phyloP scores from a whole-genome alignment of 1,140 invertebrate species.

The Mactra quadrangularis region DNA sequence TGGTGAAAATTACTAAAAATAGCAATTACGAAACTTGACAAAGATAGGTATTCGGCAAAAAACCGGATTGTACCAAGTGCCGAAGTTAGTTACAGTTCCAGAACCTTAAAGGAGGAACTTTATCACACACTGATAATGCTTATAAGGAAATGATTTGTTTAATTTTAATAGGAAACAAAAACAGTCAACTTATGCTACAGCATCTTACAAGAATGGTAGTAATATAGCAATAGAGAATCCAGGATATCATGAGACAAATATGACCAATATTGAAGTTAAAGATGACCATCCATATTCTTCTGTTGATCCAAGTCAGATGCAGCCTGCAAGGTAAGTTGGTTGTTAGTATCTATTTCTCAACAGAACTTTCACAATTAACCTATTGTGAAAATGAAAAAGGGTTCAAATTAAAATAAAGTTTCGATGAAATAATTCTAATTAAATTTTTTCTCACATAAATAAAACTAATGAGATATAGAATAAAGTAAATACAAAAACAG shows the following conservation, averaged over 20 bases:
- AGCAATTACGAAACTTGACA: too few relatives aligned
- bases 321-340: conserved; percentile 15
- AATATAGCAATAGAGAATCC: conserved; percentile 33
- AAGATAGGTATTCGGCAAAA: too few relatives aligned
- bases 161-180: neutral
- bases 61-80: too few relatives aligned
- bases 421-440: neutral
- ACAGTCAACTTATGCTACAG: neutral
- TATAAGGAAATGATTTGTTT: too few relatives aligned
- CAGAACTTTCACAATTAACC: too few relatives aligned
- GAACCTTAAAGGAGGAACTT: too few relatives aligned
- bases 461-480: neutral
- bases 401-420: too few relatives aligned
- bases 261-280: neutral
- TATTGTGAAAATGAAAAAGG: neutral
- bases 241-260: neutral
- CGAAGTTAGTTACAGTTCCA: too few relatives aligned
- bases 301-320: conserved; percentile 30
- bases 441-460: neutral
- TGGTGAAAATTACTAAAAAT: too few relatives aligned
- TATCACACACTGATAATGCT: too few relatives aligned
- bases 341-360: neutral
- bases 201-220: conserved; percentile 8
- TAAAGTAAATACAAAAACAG: neutral
- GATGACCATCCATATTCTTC: conserved; percentile 19